phyloP scores from a whole-genome alignment of 2,113 vertebrate genomes.

The Nothobranchius kuhntae region DNA sequence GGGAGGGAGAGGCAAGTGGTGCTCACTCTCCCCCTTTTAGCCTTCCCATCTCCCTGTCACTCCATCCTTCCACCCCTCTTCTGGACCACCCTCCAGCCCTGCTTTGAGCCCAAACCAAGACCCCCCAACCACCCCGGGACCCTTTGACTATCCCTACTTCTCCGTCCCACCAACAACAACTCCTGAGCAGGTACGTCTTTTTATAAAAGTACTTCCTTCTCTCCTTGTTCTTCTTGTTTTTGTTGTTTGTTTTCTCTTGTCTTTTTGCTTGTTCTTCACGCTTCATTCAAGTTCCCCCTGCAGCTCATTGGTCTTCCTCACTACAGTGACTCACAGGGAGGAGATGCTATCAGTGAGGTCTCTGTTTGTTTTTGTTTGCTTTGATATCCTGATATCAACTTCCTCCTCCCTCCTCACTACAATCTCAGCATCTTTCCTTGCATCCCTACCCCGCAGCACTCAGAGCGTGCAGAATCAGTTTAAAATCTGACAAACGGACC shows the following conservation, averaged over 20 bases:
- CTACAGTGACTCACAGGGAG: conserved; percentile 48
- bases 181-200: conserved; percentile 75
- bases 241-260: conserved; percentile 4
- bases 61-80: conserved; percentile 76
- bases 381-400: conserved; percentile 61
- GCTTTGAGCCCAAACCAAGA: conserved; percentile 49
- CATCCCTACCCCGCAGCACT: conserved; percentile 47
- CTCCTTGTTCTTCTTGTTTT: conserved; percentile 16
- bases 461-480: conserved; percentile 39
- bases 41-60: conserved; percentile 82
- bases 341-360: conserved; percentile 71
- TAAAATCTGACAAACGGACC: conserved; percentile 18
- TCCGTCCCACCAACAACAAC: conserved; percentile 66
- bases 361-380: conserved; percentile 53
- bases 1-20: conserved; percentile 61
- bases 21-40: conserved; percentile 78
- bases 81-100: conserved; percentile 71
- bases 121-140: conserved; percentile 75
- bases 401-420: conserved; percentile 32
- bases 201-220: conserved; percentile 43
- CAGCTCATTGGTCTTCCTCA: conserved; percentile 39
- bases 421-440: conserved; percentile 48
- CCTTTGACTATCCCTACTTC: conserved; percentile 83
- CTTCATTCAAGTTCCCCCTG: conserved; percentile 67
- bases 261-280: conserved; percentile 2